These are phyloP conservation scores for Haplochromis burtoni DNA, from an alignment of 2,113 vertebrate genomes.

Conservation along the genomic window DNA sequence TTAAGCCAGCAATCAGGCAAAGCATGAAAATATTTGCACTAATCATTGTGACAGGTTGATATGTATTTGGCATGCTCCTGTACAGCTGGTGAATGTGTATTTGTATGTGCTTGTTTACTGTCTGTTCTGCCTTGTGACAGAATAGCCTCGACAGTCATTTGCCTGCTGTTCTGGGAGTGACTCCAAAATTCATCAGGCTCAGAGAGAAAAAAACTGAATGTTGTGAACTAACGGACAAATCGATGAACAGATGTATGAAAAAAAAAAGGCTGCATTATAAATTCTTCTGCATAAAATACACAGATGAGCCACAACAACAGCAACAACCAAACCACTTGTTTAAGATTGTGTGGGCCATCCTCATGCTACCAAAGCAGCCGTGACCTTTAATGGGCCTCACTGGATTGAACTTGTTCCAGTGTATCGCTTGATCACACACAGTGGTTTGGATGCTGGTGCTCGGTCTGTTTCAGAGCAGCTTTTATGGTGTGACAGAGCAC, in stretches of 20 bases:
- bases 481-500: not conserved
- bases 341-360: not conserved
- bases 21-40: not conserved
- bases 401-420: not conserved
- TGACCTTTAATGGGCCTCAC: not conserved
- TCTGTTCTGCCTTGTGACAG: not conserved
- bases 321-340: not conserved
- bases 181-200: not conserved
- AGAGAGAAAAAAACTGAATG: not conserved
- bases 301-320: not conserved
- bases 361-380: not conserved
- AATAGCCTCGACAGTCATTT: not conserved
- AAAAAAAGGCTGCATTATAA: not conserved
- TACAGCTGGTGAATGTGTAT: not conserved
- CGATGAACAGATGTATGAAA: not conserved
- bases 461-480: not conserved
- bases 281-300: not conserved
- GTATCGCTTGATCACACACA: not conserved
- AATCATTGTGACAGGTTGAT: not conserved
- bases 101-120: not conserved
- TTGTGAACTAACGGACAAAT: not conserved
- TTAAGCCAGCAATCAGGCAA: not conserved
- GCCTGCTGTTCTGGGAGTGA: not conserved
- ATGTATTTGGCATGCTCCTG: not conserved
- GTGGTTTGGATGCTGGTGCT: not conserved